Evolutionary conservation across 2,888 invertebrate genomes (phyloP), one percentile per base, ranked within the genome.

Genomic region (Aleiodes alternator): DNA sequence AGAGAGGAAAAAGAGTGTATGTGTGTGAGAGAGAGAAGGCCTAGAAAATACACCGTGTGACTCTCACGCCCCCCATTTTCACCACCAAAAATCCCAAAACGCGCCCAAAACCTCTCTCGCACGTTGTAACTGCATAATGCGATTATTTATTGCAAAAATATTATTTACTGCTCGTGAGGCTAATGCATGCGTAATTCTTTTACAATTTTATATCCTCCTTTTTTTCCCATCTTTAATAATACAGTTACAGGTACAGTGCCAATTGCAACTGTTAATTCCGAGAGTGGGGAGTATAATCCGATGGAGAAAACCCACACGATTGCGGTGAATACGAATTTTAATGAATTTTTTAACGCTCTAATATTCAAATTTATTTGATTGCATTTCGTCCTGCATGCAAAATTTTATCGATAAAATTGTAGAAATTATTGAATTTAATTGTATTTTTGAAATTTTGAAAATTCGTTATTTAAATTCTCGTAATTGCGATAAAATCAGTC

Each of bases 91-190:
- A 61, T 4, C 34, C 38, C 43, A 43, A 43, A 43, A 61, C 34
- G 29, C 57, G 1, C 29, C 23, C 29, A 7, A 34, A 31, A 59
- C 34, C 11, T 61, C 79, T 43, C 48, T 23, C 16, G 29, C 50
- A 61, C 50, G 34, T 61, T 61, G 14, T 55, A 29, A 69, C 38
- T 73, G 74, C 78, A 81, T 86, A 84, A 86, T 83, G 82, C 82
- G 82, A 83, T 82, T 84, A 84, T 86, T 86, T 85, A 85, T 84
- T 82, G 79, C 81, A 80, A 83, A 82, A 82, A 80, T 78, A 78
- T 85, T 86, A 85, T 85, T 86, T 86, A 86, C 82, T 72, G 79
- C 59, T 56, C 75, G 72, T 51, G 57, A 31, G 14, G 23, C 11
- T 8, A 43, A 38, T 55, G 38, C 55, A 38, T 55, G 12, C 16